A percentile compares a stretch with the other conserved stretches of the same genome.
Conservation (phyloP, 2,113 vertebrate species). For the Casuarius casuarius region DNA sequence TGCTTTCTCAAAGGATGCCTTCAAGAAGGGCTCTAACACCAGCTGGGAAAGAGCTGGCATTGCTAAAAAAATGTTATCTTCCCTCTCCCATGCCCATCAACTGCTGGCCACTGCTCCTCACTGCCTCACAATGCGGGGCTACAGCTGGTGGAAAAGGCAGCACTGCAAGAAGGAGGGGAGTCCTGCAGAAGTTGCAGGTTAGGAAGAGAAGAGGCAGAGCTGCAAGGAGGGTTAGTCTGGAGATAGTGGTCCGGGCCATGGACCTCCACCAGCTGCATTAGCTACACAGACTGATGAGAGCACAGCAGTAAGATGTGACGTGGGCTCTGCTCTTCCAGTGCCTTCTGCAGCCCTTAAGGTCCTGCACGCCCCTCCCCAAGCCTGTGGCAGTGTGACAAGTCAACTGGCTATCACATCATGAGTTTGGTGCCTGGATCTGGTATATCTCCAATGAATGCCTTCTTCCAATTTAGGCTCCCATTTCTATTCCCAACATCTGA, state of each 20-base stretch:
- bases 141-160: not conserved
- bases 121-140: not conserved
- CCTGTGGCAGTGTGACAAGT: not conserved
- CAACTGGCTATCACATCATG: not conserved
- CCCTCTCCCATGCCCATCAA: not conserved
- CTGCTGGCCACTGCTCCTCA: not conserved
- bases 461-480: not conserved
- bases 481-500: not conserved
- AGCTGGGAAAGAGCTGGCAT: not conserved
- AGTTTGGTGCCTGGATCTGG: not conserved
- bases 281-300: not conserved
- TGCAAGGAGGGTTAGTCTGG: not conserved
- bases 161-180: not conserved
- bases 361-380: not conserved
- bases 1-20: not conserved
- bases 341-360: not conserved
- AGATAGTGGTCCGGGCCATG: not conserved
- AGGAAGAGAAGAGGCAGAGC: not conserved
- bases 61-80: not conserved
- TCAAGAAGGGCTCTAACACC: not conserved
- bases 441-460: not conserved
- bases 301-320: not conserved
- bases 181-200: not conserved
- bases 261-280: not conserved
- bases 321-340: not conserved